Base-by-base conservation (phyloP, 2,888 invertebrate genomes). In the Melolontha melolontha region DNA sequence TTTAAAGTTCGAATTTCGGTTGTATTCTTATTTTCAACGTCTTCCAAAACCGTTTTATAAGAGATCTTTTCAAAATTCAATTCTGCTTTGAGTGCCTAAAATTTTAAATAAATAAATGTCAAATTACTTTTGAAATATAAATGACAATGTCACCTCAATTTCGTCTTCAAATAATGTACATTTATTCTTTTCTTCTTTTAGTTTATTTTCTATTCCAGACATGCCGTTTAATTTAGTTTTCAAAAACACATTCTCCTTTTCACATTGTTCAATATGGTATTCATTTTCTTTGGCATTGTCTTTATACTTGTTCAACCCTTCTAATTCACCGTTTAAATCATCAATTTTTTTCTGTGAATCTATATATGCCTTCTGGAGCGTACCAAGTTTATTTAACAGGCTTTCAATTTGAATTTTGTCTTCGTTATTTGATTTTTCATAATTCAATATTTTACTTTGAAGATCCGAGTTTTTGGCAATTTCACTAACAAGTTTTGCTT, bases 301-400 rank as follows among this genome's bases (percentile, higher is more conserved):
- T 44, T 86, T 85, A 49, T 88, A 87, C 51, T 84, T 82, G n/a
- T 84, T 85, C 17, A 85, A 81, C 62, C 83, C 84, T 4, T 50
- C 44, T 51, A 74, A 66, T 40, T 86, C 85, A 42, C 86, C 85
- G 71, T 85, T 85, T 62, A 89, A 82, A 68, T 87, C 85, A 71
- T 80, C 81, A 40, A 85, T 84, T 14, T 85, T 72, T 14, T 78
- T 77, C 71, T 85, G 83, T 12, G 88, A 83, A 70, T 88, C 87
- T 0, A 85, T 83, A 22, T 85, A 82, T 22, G 84, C 84, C 75
- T 57, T 80, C 79, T 74, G 83, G 78, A 71, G 82, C 71, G 34
- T 80, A 76, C 77, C 81, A 79, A 70, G 64, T 41, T 71, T 63
- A 51, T 54, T 52, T 0, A 16, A 11, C 14, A 47, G n/a, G 8